Conservation (phyloP, 2,888 invertebrate genomes). For the Coecobrya sp. region DNA sequence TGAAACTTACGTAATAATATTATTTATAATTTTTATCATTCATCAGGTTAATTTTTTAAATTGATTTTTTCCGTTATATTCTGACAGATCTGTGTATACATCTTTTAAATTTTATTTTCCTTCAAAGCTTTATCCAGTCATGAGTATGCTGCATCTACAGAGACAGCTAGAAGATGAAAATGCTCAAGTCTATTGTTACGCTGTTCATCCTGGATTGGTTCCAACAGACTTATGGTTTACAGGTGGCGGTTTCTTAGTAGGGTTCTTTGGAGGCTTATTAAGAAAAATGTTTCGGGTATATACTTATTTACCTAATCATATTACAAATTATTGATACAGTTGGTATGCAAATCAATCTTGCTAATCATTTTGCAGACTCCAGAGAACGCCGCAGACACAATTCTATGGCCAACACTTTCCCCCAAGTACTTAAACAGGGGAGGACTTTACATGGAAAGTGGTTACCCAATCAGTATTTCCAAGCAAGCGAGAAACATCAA, state of each 20-base stretch:
- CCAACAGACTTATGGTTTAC: slow-evolving; percentile 91
- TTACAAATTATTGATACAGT: not conserved
- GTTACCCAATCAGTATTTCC: not conserved
- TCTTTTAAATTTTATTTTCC: no score
- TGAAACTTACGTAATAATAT: no score
- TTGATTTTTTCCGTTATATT: no score
- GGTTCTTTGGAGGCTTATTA: not conserved
- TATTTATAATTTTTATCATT: no score
- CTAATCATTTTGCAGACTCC: not conserved
- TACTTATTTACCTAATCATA: no score
- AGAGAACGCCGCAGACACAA: slow-evolving; percentile 93
- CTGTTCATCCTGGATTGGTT: slow-evolving; percentile 96
- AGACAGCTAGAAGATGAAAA: slow-evolving; percentile 89
- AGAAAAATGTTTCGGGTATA: slow-evolving; percentile 34
- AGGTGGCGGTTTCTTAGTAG: not conserved
- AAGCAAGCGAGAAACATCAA: not conserved
- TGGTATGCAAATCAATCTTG: no score
- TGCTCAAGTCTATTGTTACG: slow-evolving; percentile 90
- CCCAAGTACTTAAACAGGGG: slow-evolving; percentile 92
- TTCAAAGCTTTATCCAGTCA: no score
- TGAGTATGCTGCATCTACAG: slow-evolving; percentile 90
- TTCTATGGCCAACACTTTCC: slow-evolving; percentile 93
- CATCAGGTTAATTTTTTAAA: no score
- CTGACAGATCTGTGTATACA: no score
- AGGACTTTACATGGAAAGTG: slow-evolving; percentile 92